A percentile compares a stretch with the other conserved stretches of the same genome.
These are phyloP conservation scores for Rotaria sp. DNA, from an alignment of 2,888 invertebrate species.

Conservation along the genomic window DNA sequence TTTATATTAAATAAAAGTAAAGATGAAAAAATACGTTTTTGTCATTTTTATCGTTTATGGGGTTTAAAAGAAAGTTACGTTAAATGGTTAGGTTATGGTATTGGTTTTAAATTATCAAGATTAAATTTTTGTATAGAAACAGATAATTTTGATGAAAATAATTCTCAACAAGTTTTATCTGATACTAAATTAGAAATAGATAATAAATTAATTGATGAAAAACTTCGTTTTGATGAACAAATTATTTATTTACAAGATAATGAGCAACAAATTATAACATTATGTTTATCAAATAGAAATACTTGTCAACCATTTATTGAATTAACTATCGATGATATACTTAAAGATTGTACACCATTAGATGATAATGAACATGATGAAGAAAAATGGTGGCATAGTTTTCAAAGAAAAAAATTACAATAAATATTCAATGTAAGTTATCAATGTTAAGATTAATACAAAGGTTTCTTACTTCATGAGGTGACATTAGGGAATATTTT, in stretches of 20 bases:
- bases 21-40: neutral
- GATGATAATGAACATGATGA: neutral
- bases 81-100: constrained; percentile 34
- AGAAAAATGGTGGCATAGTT: neutral
- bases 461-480: too few relatives aligned
- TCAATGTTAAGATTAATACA: neutral
- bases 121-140: neutral
- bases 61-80: constrained; percentile 39
- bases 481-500: too few relatives aligned
- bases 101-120: constrained; percentile 31
- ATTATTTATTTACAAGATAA: neutral
- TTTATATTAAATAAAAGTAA: constrained; percentile 18
- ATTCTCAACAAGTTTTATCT: neutral
- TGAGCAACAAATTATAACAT: neutral
- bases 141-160: neutral
- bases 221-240: constrained; percentile 21
- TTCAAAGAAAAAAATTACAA: neutral
- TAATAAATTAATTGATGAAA: neutral
- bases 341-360: neutral
- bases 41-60: constrained; percentile 38
- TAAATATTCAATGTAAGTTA: neutral
- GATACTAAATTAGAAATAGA: constrained; percentile 16
- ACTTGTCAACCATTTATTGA: neutral
- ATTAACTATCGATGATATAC: neutral
- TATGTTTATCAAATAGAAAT: neutral